Conservation (phyloP, 1,140 invertebrate species). For the Lineus longissimus region DNA sequence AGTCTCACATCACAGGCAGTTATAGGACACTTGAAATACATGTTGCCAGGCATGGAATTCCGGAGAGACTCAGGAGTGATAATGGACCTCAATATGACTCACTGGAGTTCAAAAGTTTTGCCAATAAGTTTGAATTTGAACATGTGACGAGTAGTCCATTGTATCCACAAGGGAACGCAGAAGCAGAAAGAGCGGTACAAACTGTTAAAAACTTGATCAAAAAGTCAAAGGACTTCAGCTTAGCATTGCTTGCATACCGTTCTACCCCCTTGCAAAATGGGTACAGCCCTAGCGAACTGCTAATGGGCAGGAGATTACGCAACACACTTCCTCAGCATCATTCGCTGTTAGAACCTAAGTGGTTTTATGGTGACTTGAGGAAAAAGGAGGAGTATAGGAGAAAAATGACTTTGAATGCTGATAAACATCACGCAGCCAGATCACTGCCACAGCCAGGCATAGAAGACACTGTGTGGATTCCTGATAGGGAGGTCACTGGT, state of each 20-base stretch:
- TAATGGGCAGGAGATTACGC: too few relatives aligned
- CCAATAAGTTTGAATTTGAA: conserved; percentile 21
- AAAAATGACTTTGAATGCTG: too few relatives aligned
- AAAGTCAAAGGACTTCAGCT: background rate
- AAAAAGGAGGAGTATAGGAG: too few relatives aligned
- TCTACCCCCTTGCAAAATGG: background rate
- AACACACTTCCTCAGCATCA: too few relatives aligned
- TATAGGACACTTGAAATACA: conserved; percentile 22
- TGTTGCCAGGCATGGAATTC: conserved; percentile 27
- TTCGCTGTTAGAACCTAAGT: too few relatives aligned
- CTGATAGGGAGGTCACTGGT: too few relatives aligned
- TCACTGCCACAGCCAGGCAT: too few relatives aligned
- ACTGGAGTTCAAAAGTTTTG: conserved; percentile 26
- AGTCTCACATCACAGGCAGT: conserved; percentile 12
- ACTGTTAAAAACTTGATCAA: conserved; percentile 23
- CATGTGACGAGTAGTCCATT: conserved; percentile 22
- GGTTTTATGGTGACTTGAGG: too few relatives aligned
- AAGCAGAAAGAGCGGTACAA: conserved; percentile 23
- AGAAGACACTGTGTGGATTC: too few relatives aligned
- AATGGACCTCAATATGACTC: conserved; percentile 29
- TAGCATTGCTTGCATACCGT: background rate
- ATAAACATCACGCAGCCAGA: too few relatives aligned
- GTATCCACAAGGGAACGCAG: conserved; percentile 25
- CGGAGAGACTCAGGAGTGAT: conserved; percentile 21
- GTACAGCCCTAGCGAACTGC: background rate